Percentiles rank a stretch among this genome's conserved stretches.
Evolutionary conservation across 2,888 invertebrate species (phyloP).

Genomic region (Erebia ligea): DNA sequence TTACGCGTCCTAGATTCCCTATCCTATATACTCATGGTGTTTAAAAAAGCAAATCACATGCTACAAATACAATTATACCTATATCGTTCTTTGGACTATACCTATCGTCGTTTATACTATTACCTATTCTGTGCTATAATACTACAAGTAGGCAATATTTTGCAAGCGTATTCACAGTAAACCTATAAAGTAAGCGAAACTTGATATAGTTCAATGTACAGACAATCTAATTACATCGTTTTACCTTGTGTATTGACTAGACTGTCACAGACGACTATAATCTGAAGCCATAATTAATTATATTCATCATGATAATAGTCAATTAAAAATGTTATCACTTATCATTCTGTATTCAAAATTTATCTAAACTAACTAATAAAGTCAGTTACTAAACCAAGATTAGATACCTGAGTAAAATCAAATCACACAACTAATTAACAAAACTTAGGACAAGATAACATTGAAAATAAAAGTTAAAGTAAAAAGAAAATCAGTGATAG

Average conservation of each 20-base stretch:
- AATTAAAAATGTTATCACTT: neutral
- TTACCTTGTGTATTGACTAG: conserved; percentile 9
- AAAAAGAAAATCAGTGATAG: too few species aligned
- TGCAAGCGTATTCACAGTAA: conserved; percentile 29
- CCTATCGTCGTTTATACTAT: too few species aligned
- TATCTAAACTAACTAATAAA: too few species aligned
- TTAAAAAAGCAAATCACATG: conserved; percentile 19
- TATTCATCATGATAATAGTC: neutral
- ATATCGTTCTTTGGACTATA: conserved; percentile 9
- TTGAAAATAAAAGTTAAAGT: too few species aligned
- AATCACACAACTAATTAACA: too few species aligned
- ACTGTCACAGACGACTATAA: neutral
- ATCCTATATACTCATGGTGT: too few species aligned
- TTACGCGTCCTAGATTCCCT: too few species aligned
- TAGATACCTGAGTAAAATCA: too few species aligned
- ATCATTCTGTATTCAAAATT: neutral
- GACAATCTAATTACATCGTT: conserved; percentile 33
- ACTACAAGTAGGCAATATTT: conserved; percentile 25
- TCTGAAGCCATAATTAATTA: neutral
- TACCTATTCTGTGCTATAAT: too few species aligned
- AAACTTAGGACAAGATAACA: too few species aligned
- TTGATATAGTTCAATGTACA: conserved; percentile 33
- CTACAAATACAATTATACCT: conserved; percentile 19
- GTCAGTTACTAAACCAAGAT: too few species aligned
- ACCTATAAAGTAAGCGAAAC: conserved; percentile 37